Conservation (phyloP, 2,113 vertebrate genomes). For the Xenotilapia flavipinnis region DNA sequence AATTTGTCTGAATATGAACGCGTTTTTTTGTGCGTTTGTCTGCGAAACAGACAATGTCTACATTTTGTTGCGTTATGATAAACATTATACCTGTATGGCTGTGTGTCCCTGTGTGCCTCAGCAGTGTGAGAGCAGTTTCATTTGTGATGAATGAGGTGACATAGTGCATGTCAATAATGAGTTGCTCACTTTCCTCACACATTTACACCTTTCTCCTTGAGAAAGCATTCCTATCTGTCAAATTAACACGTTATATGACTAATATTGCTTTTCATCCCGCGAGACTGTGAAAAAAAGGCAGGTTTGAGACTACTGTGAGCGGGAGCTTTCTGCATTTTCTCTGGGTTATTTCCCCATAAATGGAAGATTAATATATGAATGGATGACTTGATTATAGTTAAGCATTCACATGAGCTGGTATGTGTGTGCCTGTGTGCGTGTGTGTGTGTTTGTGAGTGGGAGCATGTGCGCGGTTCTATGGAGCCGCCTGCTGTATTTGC, state of each 20-base stretch:
- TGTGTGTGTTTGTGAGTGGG: background rate
- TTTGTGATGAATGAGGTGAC: conserved; percentile 41
- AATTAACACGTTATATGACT: conserved; percentile 18
- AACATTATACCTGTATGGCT: background rate
- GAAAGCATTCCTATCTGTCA: background rate
- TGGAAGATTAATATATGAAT: conserved; percentile 44
- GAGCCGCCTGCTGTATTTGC: conserved; percentile 60
- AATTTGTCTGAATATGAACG: background rate
- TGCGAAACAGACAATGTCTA: background rate
- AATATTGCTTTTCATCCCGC: background rate
- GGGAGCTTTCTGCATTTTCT: conserved; percentile 19
- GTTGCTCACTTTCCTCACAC: background rate
- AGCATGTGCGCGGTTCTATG: background rate
- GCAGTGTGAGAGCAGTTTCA: background rate
- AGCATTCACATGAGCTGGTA: conserved; percentile 16
- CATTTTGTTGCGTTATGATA: background rate
- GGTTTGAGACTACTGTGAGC: conserved; percentile 2
- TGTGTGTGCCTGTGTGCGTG: background rate
- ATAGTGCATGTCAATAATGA: conserved; percentile 34
- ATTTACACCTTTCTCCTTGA: background rate
- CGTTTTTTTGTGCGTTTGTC: rapidly evolving
- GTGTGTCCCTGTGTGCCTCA: background rate
- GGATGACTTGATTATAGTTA: conserved; percentile 50
- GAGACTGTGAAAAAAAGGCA: conserved; percentile 13
- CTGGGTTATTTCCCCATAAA: conserved; percentile 18